These are phyloP conservation scores for Bombus affinis DNA, from an alignment of 1,140 invertebrate species.

Conservation along the genomic window DNA sequence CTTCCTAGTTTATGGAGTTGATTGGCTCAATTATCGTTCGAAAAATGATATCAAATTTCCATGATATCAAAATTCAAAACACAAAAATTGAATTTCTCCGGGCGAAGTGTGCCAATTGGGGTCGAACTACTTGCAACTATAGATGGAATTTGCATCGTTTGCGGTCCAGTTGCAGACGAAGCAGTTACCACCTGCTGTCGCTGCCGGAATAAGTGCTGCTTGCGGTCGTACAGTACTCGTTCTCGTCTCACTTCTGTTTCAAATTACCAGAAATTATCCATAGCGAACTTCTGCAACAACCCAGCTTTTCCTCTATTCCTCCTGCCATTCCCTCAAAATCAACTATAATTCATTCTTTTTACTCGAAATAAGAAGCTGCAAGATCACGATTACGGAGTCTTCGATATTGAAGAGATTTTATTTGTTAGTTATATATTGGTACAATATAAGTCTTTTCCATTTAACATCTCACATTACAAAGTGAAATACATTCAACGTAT, in stretches of 20 bases:
- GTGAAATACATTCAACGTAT: no score
- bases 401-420: not conserved
- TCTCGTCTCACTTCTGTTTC: not conserved
- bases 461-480: no score
- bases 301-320: not conserved
- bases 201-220: not conserved
- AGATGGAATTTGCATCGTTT: slow-evolving; percentile 27
- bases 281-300: no score
- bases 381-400: not conserved
- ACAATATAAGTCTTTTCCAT: no score
- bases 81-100: not conserved
- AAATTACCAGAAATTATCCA: slow-evolving; percentile 14
- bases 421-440: no score
- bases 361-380: not conserved
- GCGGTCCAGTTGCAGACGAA: slow-evolving; percentile 10
- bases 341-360: not conserved
- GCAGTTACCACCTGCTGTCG: not conserved
- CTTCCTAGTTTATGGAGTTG: not conserved
- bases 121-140: not conserved
- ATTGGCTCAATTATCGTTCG: not conserved
- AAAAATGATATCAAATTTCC: no score
- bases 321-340: not conserved
- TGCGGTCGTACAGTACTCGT: not conserved
- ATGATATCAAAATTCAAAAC: not conserved
- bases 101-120: not conserved